Evolutionary conservation across 2,888 invertebrate genomes (phyloP).

Genomic region (Drosophila emarginata): DNA sequence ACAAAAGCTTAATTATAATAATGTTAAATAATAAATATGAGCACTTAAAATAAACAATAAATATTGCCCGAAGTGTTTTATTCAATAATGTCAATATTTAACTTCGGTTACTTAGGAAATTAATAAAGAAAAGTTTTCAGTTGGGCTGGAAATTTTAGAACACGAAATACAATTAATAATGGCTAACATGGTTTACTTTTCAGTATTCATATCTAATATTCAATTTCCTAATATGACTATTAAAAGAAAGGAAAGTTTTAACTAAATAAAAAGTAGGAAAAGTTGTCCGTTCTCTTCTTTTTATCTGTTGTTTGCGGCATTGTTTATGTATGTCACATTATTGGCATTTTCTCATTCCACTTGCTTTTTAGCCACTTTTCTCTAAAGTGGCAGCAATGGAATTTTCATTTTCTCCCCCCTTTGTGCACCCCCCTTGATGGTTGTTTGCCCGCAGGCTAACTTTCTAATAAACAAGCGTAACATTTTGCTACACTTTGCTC

Average conservation of each 20-base stretch:
- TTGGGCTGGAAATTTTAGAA: too few relatives aligned
- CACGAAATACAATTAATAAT: too few relatives aligned
- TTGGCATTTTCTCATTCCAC: conserved; percentile 17
- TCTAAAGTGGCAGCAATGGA: conserved; percentile 20
- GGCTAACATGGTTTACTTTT: too few relatives aligned
- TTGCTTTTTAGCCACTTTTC: conserved; percentile 1
- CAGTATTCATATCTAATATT: not conserved
- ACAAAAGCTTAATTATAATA: too few relatives aligned
- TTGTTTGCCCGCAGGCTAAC: conserved; percentile 22
- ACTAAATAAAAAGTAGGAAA: not conserved
- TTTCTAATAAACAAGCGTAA: conserved; percentile 59
- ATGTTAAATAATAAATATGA: too few relatives aligned
- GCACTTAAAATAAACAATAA: too few relatives aligned
- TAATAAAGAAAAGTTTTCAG: too few relatives aligned
- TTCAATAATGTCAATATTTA: not conserved
- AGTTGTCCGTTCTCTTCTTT: conserved; percentile 10
- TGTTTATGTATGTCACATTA: conserved; percentile 45
- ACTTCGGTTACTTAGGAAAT: not conserved
- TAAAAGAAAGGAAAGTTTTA: not conserved
- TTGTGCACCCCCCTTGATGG: not conserved
- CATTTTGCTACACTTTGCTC: conserved; percentile 53
- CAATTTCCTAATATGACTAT: not conserved
- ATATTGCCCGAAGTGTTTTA: not conserved
- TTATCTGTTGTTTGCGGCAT: conserved; percentile 27
- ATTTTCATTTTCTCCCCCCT: conserved; percentile 30